Evolutionary conservation across 2,113 vertebrate genomes (phyloP).

Genomic region (Sinocyclocheilus anophthalmus): DNA sequence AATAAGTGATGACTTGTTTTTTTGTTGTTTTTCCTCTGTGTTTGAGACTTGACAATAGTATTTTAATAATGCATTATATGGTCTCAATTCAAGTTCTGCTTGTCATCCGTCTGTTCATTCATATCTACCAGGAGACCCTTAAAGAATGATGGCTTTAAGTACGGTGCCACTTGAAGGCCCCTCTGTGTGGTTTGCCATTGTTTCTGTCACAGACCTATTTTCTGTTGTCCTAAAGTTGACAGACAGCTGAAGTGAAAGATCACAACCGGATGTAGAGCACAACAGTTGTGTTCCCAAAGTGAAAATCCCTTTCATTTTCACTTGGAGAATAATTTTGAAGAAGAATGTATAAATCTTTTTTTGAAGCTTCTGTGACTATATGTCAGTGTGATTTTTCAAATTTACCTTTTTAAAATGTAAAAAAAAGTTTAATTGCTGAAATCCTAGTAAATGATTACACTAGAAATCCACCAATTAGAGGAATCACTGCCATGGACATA

Average conservation of each 20-base stretch:
- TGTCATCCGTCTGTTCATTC: background rate
- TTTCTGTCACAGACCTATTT: constrained; percentile 34
- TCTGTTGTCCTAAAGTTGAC: constrained; percentile 25
- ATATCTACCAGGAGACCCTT: background rate
- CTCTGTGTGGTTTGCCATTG: background rate
- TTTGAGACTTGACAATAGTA: background rate
- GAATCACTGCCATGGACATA: no score
- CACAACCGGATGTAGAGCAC: background rate
- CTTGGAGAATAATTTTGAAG: background rate
- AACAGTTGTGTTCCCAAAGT: background rate
- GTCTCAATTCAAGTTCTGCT: background rate
- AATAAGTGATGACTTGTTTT: background rate
- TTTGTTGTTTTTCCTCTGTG: background rate
- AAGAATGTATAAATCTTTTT: no score
- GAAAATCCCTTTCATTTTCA: background rate
- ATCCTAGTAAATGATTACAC: background rate
- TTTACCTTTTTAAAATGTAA: background rate
- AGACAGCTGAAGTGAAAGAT: background rate
- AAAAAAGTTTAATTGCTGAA: background rate
- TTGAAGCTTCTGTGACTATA: no score
- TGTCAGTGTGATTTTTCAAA: no score
- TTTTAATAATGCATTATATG: background rate
- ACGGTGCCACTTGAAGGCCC: constrained; percentile 2
- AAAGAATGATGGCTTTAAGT: background rate
- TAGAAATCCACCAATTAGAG: no score